Evolutionary conservation across 2,888 invertebrate species (phyloP).

Genomic region (Melangyna quadrimaculata): DNA sequence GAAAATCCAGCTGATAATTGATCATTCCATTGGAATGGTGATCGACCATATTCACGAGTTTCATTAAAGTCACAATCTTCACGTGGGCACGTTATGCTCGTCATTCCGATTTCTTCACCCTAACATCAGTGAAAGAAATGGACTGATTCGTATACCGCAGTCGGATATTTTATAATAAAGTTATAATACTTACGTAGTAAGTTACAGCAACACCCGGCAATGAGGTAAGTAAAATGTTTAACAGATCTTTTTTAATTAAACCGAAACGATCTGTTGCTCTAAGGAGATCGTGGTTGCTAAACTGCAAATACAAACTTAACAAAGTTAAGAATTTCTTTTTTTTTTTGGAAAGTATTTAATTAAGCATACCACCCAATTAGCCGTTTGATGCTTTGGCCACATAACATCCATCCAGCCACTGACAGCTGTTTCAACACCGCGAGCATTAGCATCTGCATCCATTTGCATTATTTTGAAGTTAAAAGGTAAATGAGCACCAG

Average conservation of each 20-base stretch:
- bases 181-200: slow-evolving; percentile 84
- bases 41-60: slow-evolving; percentile 83
- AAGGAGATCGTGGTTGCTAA: slow-evolving; percentile 86
- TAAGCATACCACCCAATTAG: slow-evolving; percentile 86
- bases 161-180: background rate
- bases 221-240: slow-evolving; percentile 86
- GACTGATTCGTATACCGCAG: slow-evolving; percentile 25
- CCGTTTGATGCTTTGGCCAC: slow-evolving; percentile 81
- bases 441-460: slow-evolving; percentile 82
- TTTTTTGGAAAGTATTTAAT: slow-evolving; percentile 74
- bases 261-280: slow-evolving; percentile 84
- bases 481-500: slow-evolving; percentile 84
- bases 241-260: slow-evolving; percentile 84
- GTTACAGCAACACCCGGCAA: slow-evolving; percentile 89
- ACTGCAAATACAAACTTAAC: slow-evolving; percentile 76
- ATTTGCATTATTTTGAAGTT: slow-evolving; percentile 84
- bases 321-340: background rate
- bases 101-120: slow-evolving; percentile 89
- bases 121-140: slow-evolving; percentile 63
- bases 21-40: slow-evolving; percentile 84
- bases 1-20: slow-evolving; percentile 84
- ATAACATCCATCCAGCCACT: slow-evolving; percentile 84
- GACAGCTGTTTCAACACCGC: slow-evolving; percentile 82
- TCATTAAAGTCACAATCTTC: slow-evolving; percentile 76
- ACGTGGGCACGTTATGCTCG: slow-evolving; percentile 80